Base-by-base conservation (phyloP, 2,797 vertebrate genomes). In the Helostoma temminkii region DNA sequence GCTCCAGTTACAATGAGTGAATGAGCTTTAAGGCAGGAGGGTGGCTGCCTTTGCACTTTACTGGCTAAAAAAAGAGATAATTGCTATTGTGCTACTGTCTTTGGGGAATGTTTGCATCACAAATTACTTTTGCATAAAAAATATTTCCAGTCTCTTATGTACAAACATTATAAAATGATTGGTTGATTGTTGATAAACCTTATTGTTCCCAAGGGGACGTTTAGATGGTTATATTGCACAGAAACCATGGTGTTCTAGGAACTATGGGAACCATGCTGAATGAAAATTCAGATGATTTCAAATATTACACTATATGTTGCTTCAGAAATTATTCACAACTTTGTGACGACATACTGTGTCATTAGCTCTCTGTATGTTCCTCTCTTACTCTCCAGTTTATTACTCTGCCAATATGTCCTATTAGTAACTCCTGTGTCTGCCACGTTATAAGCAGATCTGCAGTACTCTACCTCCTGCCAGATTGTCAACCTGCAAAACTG, bases 1-100 rank as follows among this genome's bases (percentile, higher is more conserved):
- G 63, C 63, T 66, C 45, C 71, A 70, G 76, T 87, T 84, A 82
- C 55, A 62, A 72, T 54, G 60, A 64, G 47, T 24, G n/a, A n/a
- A n/a, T n/a, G n/a, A n/a, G 74, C 76, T 72, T 6, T 4, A n/a
- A 71, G 80, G 71, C 68, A 61, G 0, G 5, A 68, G 66, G 60
- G 43, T 22, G 59, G 22, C 63, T 67, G 71, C 62, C 22, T 42
- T 86, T 82, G 54, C 66, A 66, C 66, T 56, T 63, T 30, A 65
- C 18, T 50, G 36, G 43, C 24, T 76, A 66, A 73, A 75, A 65
- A 76, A 50, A 34, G 32, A 22, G 56, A 19, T 76, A 74, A 78
- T 76, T 71, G 52, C 55, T 55, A 57, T 53, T 49, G 19, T 18
- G 2, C 26, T 41, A 45, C 39, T 82, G 22, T 70, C 78, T 68